Conservation (phyloP, 2,797 vertebrate species). For the Parauchenoglanis punctatus region DNA sequence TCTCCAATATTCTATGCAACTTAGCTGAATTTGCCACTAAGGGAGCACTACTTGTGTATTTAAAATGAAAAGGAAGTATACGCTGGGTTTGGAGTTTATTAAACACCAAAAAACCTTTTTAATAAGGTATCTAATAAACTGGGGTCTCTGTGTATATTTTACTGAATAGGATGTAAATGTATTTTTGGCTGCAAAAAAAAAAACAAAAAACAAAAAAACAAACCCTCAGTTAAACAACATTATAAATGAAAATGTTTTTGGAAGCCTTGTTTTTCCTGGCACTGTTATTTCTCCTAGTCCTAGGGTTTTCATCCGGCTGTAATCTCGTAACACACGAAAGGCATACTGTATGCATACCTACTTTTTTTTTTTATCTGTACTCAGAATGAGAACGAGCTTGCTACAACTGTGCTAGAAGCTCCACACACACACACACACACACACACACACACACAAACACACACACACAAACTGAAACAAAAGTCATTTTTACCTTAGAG, state of each 20-base stretch:
- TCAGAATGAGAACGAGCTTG: background rate
- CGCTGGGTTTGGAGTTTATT: background rate
- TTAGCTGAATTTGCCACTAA: background rate
- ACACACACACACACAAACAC: too few species aligned
- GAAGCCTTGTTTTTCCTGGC: background rate
- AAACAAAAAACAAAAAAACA: background rate
- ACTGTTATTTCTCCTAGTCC: background rate
- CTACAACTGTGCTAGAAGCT: background rate
- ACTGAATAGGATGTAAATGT: background rate
- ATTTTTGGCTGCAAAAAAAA: background rate
- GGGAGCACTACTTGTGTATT: background rate
- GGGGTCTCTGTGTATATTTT: background rate
- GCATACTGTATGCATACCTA: too few species aligned
- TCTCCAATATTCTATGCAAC: background rate
- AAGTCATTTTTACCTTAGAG: slow-evolving; percentile 23
- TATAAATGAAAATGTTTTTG: background rate
- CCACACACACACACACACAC: background rate
- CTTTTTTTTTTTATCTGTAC: background rate
- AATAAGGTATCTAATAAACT: background rate
- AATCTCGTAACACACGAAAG: background rate
- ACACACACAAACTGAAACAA: background rate
- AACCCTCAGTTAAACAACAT: background rate
- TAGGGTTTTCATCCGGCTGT: background rate
- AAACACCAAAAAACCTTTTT: background rate
- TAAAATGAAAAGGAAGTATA: background rate